A percentile compares a stretch with the other conserved stretches of the same genome.
phyloP scores from a whole-genome alignment of 2,888 invertebrate genomes.

The Lissocephala sabroskyi region DNA sequence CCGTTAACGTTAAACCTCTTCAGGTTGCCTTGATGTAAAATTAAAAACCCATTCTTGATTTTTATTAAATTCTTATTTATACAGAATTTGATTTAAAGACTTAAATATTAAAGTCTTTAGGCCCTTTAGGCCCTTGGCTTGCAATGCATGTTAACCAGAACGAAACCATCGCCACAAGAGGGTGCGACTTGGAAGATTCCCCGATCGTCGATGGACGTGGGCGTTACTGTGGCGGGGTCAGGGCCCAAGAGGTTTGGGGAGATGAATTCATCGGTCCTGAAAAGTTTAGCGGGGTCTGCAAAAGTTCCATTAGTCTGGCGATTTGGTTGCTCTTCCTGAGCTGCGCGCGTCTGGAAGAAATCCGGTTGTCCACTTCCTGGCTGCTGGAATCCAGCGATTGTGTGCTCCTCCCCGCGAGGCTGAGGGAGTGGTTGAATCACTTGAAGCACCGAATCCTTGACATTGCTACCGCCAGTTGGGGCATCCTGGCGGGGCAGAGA shows the following conservation, averaged over 20 bases:
- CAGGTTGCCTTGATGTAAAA: no score
- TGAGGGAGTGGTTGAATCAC: no score
- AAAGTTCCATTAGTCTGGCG: background rate
- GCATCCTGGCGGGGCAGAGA: no score
- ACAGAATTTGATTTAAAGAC: no score
- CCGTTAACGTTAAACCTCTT: no score
- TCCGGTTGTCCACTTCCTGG: background rate
- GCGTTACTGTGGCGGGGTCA: background rate
- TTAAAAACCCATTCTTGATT: no score
- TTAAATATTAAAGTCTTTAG: no score
- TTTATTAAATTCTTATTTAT: no score
- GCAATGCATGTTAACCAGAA: no score
- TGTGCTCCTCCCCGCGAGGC: background rate
- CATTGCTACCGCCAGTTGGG: no score
- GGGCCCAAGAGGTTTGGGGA: constrained; percentile 10
- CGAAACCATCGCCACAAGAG: constrained; percentile 36
- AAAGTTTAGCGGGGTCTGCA: constrained; percentile 15
- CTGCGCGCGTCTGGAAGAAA: constrained; percentile 9
- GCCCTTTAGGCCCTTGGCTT: no score
- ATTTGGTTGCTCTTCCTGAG: background rate
- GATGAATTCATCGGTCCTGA: constrained; percentile 20
- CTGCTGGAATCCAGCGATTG: constrained; percentile 1
- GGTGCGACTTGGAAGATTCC: constrained; percentile 36
- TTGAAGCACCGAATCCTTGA: no score
- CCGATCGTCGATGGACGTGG: constrained; percentile 19